phyloP scores from a whole-genome alignment of 2,113 vertebrate genomes.

The Saccopteryx bilineata region DNA sequence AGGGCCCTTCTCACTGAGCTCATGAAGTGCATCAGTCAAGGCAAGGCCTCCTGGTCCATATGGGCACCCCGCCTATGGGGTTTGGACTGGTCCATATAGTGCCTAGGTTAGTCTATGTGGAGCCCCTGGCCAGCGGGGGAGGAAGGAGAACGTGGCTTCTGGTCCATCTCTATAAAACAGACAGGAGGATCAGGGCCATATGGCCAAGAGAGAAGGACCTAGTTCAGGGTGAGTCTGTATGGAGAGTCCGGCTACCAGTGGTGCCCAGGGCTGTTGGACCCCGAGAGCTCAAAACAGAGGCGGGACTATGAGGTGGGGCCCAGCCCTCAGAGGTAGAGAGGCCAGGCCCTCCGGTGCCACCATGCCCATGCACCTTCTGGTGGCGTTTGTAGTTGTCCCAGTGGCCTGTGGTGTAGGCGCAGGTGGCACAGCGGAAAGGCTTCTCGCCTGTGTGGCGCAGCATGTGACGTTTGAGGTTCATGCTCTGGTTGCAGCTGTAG shows the following conservation, averaged over 20 bases:
- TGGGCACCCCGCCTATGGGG: conserved; percentile 63
- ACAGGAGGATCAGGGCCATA: conserved; percentile 61
- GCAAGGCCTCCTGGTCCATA: conserved; percentile 74
- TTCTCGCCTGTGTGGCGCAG: conserved; percentile 97
- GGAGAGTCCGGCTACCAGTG: conserved; percentile 74
- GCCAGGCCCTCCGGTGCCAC: conserved; percentile 78
- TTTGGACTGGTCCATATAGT: conserved; percentile 76
- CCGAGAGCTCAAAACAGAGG: conserved; percentile 76
- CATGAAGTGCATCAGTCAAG: conserved; percentile 72
- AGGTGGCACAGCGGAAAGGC: conserved; percentile 95
- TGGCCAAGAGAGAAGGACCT: conserved; percentile 36
- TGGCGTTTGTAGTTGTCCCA: conserved; percentile 99
- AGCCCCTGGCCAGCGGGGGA: conserved; percentile 84
- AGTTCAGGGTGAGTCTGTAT: conserved; percentile 79
- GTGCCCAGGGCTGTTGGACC: conserved; percentile 68
- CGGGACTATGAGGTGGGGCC: conserved; percentile 89
- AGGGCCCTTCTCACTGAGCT: conserved; percentile 76
- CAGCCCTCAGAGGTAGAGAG: conserved; percentile 90
- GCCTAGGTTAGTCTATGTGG: conserved; percentile 76
- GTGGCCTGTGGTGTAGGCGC: conserved; percentile 97
- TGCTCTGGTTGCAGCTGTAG: conserved; percentile 99
- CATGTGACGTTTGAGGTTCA: conserved; percentile 99
- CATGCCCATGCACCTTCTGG: conserved; percentile 96
- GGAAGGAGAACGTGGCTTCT: conserved; percentile 62
- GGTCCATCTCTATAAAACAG: conserved; percentile 75